Base-by-base conservation (phyloP, 2,797 vertebrate species). In the Periophthalmus magnuspinnatus region DNA sequence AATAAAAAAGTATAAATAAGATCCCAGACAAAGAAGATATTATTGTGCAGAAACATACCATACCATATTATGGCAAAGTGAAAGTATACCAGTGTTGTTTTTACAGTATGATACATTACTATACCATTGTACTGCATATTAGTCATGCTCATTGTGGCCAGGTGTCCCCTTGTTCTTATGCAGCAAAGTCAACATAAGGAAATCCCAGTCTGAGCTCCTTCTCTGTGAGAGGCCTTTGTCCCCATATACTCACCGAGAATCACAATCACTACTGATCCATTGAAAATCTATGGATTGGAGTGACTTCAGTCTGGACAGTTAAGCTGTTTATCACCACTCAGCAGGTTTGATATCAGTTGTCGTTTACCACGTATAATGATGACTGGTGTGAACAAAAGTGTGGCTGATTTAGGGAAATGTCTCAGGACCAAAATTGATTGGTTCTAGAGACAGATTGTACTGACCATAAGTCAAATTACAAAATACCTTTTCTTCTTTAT, bases 141-240 rank as follows among this genome's bases (percentile, higher is more conserved):
- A 92, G 76, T 69, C 58, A 62, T 68, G 78, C 76, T 57, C 76
- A 71, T 56, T 75, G 71, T 66, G 74, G 82, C 83, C 90, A 91
- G 90, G 86, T 92, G 86, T 88, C 88, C 79, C 84, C 82, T 86
- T 50, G 21, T 24, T 79, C 65, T 80, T 76, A 59, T 52, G 68
- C 65, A 59, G 68, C 64, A 63, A 65, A 77, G 69, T 81, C 70
- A 76, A 86, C 77, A 36, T 21, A 77, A 76, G 66, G 66, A 82
- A 80, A 75, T 50, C 77, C 73, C 83, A 79, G 61, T 61, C 55
- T 58, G 14, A 62, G 48, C 66, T 75, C 71, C 68, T 76, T 66
- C 66, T 80, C 68, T 74, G 65, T 67, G 70, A 68, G 0, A 52
- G 58, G 55, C 57, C 32, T 86, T 87, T 80, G 68, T 75, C 72